Conservation (phyloP, 2,888 invertebrate species). For the Tetragonula carbonaria region DNA sequence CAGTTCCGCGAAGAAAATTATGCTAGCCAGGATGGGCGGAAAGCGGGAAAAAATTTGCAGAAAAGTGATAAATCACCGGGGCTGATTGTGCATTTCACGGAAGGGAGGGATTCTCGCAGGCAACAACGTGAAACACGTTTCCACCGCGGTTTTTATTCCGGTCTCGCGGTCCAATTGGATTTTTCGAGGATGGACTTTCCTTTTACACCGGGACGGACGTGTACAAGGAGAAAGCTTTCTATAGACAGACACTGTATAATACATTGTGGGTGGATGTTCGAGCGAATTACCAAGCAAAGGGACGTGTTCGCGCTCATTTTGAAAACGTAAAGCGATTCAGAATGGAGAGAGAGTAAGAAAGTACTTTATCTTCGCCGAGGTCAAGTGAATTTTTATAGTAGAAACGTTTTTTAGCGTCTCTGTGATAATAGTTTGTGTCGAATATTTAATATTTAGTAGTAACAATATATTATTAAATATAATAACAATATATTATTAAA, state of each 20-base stretch:
- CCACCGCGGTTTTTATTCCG: constrained; percentile 11
- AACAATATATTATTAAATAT: no score
- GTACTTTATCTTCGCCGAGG: background rate
- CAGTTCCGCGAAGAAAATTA: constrained; percentile 39
- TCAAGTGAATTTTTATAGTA: background rate
- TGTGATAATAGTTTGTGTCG: background rate
- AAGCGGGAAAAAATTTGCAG: constrained; percentile 39
- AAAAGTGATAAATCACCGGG: constrained; percentile 46
- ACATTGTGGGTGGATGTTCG: background rate
- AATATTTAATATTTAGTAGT: no score
- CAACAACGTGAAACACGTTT: background rate
- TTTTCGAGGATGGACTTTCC: constrained; percentile 17
- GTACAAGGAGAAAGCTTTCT: background rate
- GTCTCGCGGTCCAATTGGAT: background rate
- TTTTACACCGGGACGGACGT: background rate
- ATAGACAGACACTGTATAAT: background rate
- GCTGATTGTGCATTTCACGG: constrained; percentile 18
- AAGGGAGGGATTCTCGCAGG: background rate
- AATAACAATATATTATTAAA: no score
- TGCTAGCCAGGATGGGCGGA: background rate
- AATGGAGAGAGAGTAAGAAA: background rate
- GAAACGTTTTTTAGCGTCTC: background rate
- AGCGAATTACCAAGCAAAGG: background rate
- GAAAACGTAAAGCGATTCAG: background rate
- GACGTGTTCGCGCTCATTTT: background rate